Evolutionary conservation across 2,113 vertebrate genomes (phyloP).

Genomic region (Bostrychus sinensis): DNA sequence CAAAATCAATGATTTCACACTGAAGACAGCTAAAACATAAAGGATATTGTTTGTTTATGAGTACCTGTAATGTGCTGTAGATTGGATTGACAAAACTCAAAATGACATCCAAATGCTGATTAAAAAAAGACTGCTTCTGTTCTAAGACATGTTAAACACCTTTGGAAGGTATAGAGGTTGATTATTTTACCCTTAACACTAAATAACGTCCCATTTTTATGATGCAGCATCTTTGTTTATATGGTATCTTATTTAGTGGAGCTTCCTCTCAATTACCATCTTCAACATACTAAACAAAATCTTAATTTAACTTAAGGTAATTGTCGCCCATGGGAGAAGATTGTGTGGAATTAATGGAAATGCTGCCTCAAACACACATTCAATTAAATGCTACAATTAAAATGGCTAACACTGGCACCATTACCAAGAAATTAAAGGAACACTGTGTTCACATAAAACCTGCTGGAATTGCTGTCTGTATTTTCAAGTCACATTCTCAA

Average conservation of each 20-base stretch:
- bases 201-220: too few species aligned
- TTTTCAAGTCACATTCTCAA: too few species aligned
- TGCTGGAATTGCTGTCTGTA: neutral
- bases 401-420: neutral
- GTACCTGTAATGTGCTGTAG: too few species aligned
- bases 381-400: neutral
- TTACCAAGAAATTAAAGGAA: neutral
- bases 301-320: neutral
- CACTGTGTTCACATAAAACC: neutral
- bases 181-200: too few species aligned
- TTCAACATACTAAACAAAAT: neutral
- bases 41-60: too few species aligned
- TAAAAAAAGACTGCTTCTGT: too few species aligned
- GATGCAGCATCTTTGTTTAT: neutral
- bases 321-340: neutral
- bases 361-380: neutral
- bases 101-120: too few species aligned
- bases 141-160: too few species aligned
- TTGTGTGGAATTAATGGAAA: neutral
- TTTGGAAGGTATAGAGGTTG: too few species aligned
- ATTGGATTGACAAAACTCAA: too few species aligned
- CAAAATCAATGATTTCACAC: too few species aligned
- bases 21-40: too few species aligned
- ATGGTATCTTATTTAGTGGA: neutral
- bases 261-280: neutral